Evolutionary conservation across 2,888 invertebrate species (phyloP).

Genomic region (Nysson spinosus): DNA sequence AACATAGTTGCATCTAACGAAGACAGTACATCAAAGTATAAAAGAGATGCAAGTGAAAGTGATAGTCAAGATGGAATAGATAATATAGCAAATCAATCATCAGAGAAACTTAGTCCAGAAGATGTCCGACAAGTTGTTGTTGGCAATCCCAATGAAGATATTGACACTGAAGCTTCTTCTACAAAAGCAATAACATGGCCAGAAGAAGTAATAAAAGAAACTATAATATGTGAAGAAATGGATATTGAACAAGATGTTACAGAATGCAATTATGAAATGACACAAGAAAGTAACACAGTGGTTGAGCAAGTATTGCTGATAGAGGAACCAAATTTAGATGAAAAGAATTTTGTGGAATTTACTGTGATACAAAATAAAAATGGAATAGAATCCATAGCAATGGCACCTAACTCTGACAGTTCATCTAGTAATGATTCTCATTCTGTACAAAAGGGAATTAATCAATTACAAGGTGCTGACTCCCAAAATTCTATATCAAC

Average conservation of each 20-base stretch:
- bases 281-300: slow-evolving; percentile 58
- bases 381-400: slow-evolving; percentile 62
- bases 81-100: slow-evolving; percentile 30
- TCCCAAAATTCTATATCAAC: slow-evolving; percentile 39
- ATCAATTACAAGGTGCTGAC: slow-evolving; percentile 53
- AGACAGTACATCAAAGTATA: slow-evolving; percentile 39
- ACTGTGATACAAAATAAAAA: slow-evolving; percentile 69
- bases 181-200: slow-evolving; percentile 62
- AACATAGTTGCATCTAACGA: slow-evolving; percentile 29
- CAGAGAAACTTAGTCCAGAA: slow-evolving; percentile 57
- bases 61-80: slow-evolving; percentile 66
- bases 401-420: slow-evolving; percentile 51
- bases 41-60: slow-evolving; percentile 59
- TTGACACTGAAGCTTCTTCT: slow-evolving; percentile 35
- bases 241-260: slow-evolving; percentile 66
- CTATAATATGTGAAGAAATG: slow-evolving; percentile 76
- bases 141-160: slow-evolving; percentile 49
- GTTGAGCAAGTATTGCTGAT: slow-evolving; percentile 66
- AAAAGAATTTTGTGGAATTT: slow-evolving; percentile 65
- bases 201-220: slow-evolving; percentile 75
- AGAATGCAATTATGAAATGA: slow-evolving; percentile 46
- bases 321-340: slow-evolving; percentile 56
- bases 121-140: slow-evolving; percentile 62
- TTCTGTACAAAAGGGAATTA: slow-evolving; percentile 51
- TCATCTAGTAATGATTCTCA: slow-evolving; percentile 23